phyloP scores from a whole-genome alignment of 2,888 invertebrate genomes.

The Tethea ocularis region DNA sequence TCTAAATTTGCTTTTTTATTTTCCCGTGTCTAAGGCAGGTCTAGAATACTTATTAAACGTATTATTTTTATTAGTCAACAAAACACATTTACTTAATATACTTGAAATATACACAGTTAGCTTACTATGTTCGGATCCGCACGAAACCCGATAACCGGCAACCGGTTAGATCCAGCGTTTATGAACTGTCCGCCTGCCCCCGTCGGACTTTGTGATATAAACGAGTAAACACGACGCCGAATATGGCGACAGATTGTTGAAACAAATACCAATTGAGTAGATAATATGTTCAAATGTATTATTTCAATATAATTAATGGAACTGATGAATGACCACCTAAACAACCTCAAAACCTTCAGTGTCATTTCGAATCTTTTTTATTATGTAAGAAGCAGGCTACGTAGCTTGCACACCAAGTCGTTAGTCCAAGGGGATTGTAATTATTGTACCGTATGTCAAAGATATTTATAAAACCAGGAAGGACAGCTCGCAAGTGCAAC shows the following conservation, averaged over 20 bases:
- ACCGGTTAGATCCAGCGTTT: constrained; percentile 54
- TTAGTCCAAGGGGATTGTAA: too few relatives aligned
- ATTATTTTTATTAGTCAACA: not conserved
- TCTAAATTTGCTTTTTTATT: too few relatives aligned
- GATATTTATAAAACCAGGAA: too few relatives aligned
- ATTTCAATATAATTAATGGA: not conserved
- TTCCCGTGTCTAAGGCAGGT: too few relatives aligned
- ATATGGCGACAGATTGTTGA: constrained; percentile 24
- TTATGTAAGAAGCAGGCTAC: too few relatives aligned
- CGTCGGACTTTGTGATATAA: constrained; percentile 44
- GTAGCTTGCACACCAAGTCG: too few relatives aligned
- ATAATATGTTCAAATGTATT: constrained; percentile 1
- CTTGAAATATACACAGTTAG: constrained; percentile 47
- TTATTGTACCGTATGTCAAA: too few relatives aligned
- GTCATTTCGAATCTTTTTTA: too few relatives aligned
- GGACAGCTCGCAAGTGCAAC: too few relatives aligned
- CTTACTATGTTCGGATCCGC: constrained; percentile 28
- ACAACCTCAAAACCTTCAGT: not conserved
- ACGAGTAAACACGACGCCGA: constrained; percentile 33
- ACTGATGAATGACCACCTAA: not conserved
- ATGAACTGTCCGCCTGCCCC: constrained; percentile 53
- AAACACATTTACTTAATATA: constrained; percentile 13
- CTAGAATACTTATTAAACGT: not conserved
- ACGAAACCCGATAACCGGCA: constrained; percentile 41
- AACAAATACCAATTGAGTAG: constrained; percentile 15